Evolutionary conservation across 64 coral and sea anemone genomes (phyloP).

Genomic region (Cladopsammia gracilis): DNA sequence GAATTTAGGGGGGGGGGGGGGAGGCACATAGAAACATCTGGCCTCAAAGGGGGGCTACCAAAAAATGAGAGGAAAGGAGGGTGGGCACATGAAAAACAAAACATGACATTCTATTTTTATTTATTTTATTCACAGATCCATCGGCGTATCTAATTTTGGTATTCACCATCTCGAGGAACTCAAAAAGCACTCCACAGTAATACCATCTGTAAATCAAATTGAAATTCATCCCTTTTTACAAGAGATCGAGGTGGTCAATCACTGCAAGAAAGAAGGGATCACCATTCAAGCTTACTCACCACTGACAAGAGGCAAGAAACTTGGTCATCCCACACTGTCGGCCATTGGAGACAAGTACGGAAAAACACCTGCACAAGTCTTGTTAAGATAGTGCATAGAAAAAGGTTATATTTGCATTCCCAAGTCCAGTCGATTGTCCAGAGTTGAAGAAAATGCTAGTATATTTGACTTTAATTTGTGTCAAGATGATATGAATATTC

Average conservation of each 20-base stretch:
- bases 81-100: no score
- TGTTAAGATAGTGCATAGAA: constrained; percentile 89
- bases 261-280: constrained; percentile 81
- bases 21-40: no score
- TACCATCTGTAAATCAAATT: constrained; percentile 98
- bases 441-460: constrained; percentile 90
- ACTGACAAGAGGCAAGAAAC: constrained; percentile 86
- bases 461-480: constrained; percentile 91
- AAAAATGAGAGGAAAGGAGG: no score
- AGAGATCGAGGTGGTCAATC: constrained; percentile 70
- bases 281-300: constrained; percentile 93
- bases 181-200: constrained; percentile 62
- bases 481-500: constrained; percentile 60
- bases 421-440: constrained; percentile 75
- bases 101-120: background rate
- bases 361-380: constrained; percentile 82
- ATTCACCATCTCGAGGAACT: constrained; percentile 95
- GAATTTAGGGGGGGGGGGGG: no score
- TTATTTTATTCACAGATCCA: constrained; percentile 70
- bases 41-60: no score
- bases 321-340: constrained; percentile 63
- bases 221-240: constrained; percentile 97
- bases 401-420: constrained; percentile 91
- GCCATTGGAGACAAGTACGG: constrained; percentile 51
- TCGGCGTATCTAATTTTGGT: constrained; percentile 98